Conservation (phyloP, 2,797 vertebrate genomes). For the Sciurus vulgaris region DNA sequence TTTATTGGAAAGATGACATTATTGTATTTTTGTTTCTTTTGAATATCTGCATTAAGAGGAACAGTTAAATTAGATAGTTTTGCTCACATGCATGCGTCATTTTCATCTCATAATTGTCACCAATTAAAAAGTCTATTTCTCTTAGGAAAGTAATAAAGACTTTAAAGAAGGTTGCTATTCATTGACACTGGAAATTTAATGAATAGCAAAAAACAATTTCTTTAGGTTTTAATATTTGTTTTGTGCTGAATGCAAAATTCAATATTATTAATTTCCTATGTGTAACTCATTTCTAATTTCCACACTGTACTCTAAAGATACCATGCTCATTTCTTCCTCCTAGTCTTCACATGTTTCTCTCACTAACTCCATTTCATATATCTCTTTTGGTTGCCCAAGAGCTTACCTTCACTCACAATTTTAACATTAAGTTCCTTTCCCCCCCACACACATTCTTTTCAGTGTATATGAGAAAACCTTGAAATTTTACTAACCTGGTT, state of each 20-base stretch:
- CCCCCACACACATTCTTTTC: not conserved
- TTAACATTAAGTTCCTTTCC: not conserved
- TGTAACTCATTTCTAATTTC: not conserved
- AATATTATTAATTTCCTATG: not conserved
- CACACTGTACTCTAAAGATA: not conserved
- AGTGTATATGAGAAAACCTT: not conserved
- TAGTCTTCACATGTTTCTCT: not conserved
- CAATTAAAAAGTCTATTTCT: not conserved
- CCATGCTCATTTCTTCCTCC: not conserved
- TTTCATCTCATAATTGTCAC: not conserved
- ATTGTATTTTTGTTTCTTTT: not conserved
- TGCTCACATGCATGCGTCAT: not conserved
- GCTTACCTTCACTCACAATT: not conserved
- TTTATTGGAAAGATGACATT: not conserved
- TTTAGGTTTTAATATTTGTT: slow-evolving; percentile 15
- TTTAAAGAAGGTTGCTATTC: not conserved
- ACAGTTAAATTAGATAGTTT: not conserved
- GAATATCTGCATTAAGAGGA: not conserved
- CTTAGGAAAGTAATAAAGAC: slow-evolving; percentile 44
- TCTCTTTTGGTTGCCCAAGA: not conserved
- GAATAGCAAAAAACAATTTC: not conserved
- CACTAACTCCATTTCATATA: not conserved
- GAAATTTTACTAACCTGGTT: not conserved
- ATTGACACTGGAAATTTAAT: not conserved
- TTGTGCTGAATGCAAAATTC: slow-evolving; percentile 1